Evolutionary conservation across 2,888 invertebrate species (phyloP).

Genomic region (Hirtodrosophila duncani): DNA sequence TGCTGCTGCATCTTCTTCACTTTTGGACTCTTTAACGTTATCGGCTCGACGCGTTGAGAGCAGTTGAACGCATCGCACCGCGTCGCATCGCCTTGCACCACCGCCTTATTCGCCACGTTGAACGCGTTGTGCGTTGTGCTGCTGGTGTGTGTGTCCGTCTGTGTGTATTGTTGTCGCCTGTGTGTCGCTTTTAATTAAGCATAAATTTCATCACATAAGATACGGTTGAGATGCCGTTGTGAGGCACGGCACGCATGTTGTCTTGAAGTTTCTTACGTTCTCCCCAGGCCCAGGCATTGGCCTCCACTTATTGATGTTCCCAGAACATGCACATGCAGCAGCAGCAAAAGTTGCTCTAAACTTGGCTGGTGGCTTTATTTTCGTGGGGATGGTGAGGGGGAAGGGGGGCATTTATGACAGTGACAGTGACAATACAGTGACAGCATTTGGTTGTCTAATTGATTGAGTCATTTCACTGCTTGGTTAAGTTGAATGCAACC

Average conservation of each 20-base stretch:
- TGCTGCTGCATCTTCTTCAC: too few species aligned
- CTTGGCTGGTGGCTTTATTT: slow-evolving; percentile 1
- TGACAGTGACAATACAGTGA: too few species aligned
- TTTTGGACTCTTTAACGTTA: too few species aligned
- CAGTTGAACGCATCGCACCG: too few species aligned
- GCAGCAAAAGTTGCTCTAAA: background rate
- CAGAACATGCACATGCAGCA: slow-evolving; percentile 53
- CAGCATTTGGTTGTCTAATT: slow-evolving; percentile 40
- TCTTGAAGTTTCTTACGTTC: too few species aligned
- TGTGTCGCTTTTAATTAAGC: slow-evolving; percentile 77
- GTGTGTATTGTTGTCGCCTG: slow-evolving; percentile 32
- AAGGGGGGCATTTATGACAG: slow-evolving; percentile 47
- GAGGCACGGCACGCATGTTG: slow-evolving; percentile 59
- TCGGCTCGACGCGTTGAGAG: too few species aligned
- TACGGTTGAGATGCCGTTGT: slow-evolving; percentile 53
- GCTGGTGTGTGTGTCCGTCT: background rate
- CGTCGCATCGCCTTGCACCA: too few species aligned
- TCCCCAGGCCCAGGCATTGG: too few species aligned
- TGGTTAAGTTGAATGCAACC: background rate
- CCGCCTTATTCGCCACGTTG: background rate
- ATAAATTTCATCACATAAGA: slow-evolving; percentile 76
- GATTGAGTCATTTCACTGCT: slow-evolving; percentile 66
- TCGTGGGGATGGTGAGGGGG: too few species aligned
- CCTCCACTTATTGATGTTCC: slow-evolving; percentile 61
- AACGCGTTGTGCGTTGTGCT: slow-evolving; percentile 43